Percentiles rank a stretch among this genome's conserved stretches.
Conservation (phyloP, 2,113 vertebrate genomes). For the Datnioides undecimradiatus region DNA sequence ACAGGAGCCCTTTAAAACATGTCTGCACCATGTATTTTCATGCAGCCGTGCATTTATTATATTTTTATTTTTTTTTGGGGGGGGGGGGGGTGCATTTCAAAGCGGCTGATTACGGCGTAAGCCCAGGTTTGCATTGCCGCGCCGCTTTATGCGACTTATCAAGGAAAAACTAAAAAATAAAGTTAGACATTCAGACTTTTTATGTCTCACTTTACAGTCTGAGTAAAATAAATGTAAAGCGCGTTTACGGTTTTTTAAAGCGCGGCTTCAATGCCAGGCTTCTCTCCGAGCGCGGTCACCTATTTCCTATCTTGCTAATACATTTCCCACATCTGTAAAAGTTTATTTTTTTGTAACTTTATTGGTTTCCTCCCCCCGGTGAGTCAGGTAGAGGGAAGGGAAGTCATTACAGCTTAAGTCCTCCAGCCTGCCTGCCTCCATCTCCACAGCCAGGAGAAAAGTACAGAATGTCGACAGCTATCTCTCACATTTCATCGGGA, state of each 20-base stretch:
- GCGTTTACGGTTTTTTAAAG: slow-evolving; percentile 49
- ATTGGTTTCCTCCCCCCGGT: slow-evolving; percentile 71
- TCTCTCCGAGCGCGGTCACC: slow-evolving; percentile 70
- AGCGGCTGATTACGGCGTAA: slow-evolving; percentile 40
- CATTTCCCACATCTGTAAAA: slow-evolving; percentile 75
- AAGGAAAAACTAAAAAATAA: slow-evolving; percentile 6
- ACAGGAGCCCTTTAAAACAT: background rate
- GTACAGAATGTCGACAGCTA: slow-evolving; percentile 76
- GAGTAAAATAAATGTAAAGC: slow-evolving; percentile 54
- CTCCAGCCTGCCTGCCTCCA: slow-evolving; percentile 67
- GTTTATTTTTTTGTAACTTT: slow-evolving; percentile 80
- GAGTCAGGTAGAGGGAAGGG: slow-evolving; percentile 77
- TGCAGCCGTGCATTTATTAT: slow-evolving; percentile 37
- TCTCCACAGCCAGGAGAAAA: slow-evolving; percentile 69
- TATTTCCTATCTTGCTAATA: slow-evolving; percentile 71
- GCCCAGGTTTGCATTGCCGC: slow-evolving; percentile 39
- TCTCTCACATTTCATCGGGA: slow-evolving; percentile 77
- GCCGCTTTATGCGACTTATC: slow-evolving; percentile 46
- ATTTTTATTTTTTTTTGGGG: no score
- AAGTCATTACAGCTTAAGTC: slow-evolving; percentile 83
- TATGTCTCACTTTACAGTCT: slow-evolving; percentile 58
- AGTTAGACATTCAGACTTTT: slow-evolving; percentile 37
- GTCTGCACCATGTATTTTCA: slow-evolving; percentile 22
- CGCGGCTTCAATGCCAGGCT: slow-evolving; percentile 50
- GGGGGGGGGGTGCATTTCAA: slow-evolving; percentile 49